A percentile compares a stretch with the other conserved stretches of the same genome.
Evolutionary conservation across 1,140 invertebrate species (phyloP).

Genomic region (Dendroctonus valens): DNA sequence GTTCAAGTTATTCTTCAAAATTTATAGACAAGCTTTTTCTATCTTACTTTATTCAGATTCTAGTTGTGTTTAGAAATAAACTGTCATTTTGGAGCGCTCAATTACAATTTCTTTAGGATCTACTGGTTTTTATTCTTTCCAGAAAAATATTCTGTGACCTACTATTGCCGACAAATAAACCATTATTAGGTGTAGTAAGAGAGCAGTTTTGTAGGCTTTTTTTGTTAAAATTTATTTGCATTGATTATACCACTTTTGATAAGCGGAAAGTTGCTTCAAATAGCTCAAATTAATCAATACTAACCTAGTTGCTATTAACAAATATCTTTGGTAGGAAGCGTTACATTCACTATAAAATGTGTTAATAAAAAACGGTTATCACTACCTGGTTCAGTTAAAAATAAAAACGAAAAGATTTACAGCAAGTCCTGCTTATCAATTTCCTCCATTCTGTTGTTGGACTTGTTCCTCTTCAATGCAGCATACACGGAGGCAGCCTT

Average conservation of each 20-base stretch:
- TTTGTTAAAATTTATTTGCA: no score
- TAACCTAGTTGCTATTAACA: neutral
- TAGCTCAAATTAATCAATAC: no score
- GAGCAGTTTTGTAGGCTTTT: no score
- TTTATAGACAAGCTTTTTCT: neutral
- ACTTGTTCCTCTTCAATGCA: slow-evolving; percentile 63
- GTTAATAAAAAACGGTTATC: slow-evolving; percentile 2
- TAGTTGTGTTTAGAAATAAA: neutral
- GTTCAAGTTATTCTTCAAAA: no score
- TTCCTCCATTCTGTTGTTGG: slow-evolving; percentile 44
- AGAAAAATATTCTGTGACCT: no score
- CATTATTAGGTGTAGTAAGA: no score
- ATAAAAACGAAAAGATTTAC: slow-evolving; percentile 25
- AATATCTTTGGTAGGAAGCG: slow-evolving; percentile 6
- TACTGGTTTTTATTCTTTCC: no score
- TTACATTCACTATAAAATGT: slow-evolving; percentile 3
- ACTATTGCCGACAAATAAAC: no score
- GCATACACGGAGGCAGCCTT: slow-evolving; percentile 80
- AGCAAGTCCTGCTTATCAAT: slow-evolving; percentile 41
- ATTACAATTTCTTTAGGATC: no score
- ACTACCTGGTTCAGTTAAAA: neutral
- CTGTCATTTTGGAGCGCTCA: no score
- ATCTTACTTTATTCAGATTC: neutral
- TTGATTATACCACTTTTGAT: no score
- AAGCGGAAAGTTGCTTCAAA: no score